Conservation (phyloP, 1,140 invertebrate species). For the Chymomyza costata region DNA sequence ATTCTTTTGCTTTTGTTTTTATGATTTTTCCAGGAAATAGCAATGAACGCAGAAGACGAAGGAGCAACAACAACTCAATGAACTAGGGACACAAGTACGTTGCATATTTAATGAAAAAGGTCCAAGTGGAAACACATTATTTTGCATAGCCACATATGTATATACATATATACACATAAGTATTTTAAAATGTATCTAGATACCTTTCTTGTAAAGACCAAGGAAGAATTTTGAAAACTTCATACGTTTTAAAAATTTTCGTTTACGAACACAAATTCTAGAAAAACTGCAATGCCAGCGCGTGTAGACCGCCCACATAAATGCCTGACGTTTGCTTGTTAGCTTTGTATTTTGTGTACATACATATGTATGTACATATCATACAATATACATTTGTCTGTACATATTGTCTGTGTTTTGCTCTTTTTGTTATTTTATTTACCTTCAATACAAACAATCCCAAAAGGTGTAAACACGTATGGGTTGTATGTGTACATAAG, state of each 20-base stretch:
- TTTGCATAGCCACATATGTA: slow-evolving; percentile 41
- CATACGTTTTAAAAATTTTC: too few relatives aligned
- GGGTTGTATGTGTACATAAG: slow-evolving; percentile 10
- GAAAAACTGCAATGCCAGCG: too few relatives aligned
- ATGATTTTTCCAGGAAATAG: slow-evolving; percentile 64
- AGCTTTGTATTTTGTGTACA: slow-evolving; percentile 51
- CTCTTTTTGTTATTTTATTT: slow-evolving; percentile 55
- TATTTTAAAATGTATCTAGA: slow-evolving; percentile 2
- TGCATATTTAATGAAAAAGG: slow-evolving; percentile 2
- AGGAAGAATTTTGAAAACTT: too few relatives aligned
- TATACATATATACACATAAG: not conserved
- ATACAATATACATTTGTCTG: slow-evolving; percentile 5
- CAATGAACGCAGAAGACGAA: slow-evolving; percentile 48
- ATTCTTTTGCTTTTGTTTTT: slow-evolving; percentile 70
- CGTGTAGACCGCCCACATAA: too few relatives aligned
- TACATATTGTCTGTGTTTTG: slow-evolving; percentile 36
- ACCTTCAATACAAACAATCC: slow-evolving; percentile 57
- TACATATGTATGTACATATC: slow-evolving; percentile 22
- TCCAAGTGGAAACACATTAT: slow-evolving; percentile 63
- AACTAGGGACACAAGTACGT: slow-evolving; percentile 4
- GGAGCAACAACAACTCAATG: slow-evolving; percentile 17
- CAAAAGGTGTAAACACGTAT: slow-evolving; percentile 53
- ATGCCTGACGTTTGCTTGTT: too few relatives aligned
- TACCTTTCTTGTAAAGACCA: too few relatives aligned
- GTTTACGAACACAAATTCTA: too few relatives aligned